phyloP scores from a whole-genome alignment of 2,888 invertebrate species.

The Brachycybe producta region DNA sequence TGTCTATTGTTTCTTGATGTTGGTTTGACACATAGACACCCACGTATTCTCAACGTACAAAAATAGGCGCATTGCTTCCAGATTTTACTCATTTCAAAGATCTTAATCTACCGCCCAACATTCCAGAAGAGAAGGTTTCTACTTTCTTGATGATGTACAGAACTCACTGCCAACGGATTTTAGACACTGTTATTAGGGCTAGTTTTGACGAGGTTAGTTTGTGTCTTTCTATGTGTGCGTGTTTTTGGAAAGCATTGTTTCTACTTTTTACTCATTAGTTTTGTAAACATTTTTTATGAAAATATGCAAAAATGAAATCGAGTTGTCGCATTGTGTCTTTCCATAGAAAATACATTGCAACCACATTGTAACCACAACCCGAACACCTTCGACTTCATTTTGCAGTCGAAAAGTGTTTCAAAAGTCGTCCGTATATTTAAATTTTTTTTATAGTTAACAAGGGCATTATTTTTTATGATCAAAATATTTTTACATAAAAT shows the following conservation, averaged over 20 bases:
- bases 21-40: slow-evolving; percentile 7
- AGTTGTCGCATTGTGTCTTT: too few species aligned
- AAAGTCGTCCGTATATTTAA: too few species aligned
- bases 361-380: too few species aligned
- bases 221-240: too few species aligned
- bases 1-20: background rate
- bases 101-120: slow-evolving; percentile 31
- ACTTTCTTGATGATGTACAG: slow-evolving; percentile 40
- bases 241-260: background rate
- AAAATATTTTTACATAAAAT: too few species aligned
- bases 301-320: too few species aligned
- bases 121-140: slow-evolving; percentile 23
- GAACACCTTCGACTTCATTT: too few species aligned
- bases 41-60: slow-evolving; percentile 27
- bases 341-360: too few species aligned
- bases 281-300: too few species aligned
- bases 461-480: too few species aligned
- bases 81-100: slow-evolving; percentile 36
- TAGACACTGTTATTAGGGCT: slow-evolving; percentile 38
- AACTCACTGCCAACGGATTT: slow-evolving; percentile 38
- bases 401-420: too few species aligned
- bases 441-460: too few species aligned
- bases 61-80: slow-evolving; percentile 35
- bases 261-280: background rate
- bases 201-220: slow-evolving; percentile 36